phyloP scores from a whole-genome alignment of 2,113 vertebrate genomes.

The Corydoras maculifer region DNA sequence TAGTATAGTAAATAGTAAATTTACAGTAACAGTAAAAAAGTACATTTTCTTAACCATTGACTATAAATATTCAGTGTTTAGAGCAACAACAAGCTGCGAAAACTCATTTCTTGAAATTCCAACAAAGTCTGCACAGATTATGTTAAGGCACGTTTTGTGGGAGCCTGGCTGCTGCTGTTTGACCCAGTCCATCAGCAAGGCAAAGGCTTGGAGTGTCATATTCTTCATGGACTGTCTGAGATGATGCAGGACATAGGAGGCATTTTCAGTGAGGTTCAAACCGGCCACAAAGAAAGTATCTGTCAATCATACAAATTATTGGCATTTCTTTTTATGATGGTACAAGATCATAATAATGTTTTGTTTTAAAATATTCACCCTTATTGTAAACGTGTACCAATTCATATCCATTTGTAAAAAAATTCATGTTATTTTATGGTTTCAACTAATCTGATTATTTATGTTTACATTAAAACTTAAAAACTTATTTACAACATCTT shows the following conservation, averaged over 20 bases:
- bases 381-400: too few relatives aligned
- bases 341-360: too few relatives aligned
- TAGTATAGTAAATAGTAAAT: too few relatives aligned
- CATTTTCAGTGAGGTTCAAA: slow-evolving; percentile 66
- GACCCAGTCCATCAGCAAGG: slow-evolving; percentile 55
- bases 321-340: too few relatives aligned
- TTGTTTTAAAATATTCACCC: too few relatives aligned
- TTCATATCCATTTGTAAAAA: too few relatives aligned
- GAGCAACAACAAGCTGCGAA: slow-evolving; percentile 54
- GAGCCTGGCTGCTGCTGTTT: slow-evolving; percentile 52
- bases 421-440: too few relatives aligned
- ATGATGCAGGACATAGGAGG: slow-evolving; percentile 54
- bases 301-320: slow-evolving; percentile 24
- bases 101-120: slow-evolving; percentile 44
- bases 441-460: too few relatives aligned
- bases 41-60: too few relatives aligned
- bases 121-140: slow-evolving; percentile 66
- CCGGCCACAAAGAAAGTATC: slow-evolving; percentile 62
- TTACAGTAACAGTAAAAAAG: too few relatives aligned
- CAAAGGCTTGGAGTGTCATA: slow-evolving; percentile 52
- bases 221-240: slow-evolving; percentile 56
- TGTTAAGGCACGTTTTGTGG: slow-evolving; percentile 46
- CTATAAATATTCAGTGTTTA: slow-evolving; percentile 53
- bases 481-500: neutral
- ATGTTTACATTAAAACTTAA: neutral